These are phyloP conservation scores for Hyphantria cunea DNA, from an alignment of 1,140 invertebrate genomes.

Conservation along the genomic window DNA sequence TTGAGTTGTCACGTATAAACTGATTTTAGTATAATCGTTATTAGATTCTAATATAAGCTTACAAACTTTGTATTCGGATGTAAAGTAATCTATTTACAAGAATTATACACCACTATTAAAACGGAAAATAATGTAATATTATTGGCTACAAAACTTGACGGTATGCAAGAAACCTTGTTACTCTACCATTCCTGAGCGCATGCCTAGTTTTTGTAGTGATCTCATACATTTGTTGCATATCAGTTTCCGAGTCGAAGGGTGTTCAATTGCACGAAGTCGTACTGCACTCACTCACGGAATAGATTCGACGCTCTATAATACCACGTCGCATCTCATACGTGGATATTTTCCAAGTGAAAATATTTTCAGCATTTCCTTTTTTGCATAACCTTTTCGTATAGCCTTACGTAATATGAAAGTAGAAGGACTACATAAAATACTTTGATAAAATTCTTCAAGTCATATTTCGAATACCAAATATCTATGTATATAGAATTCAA, in stretches of 20 bases:
- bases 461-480: too few species aligned
- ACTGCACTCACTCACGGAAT: slow-evolving; percentile 38
- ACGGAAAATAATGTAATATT: background rate
- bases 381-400: background rate
- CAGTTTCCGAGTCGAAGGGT: slow-evolving; percentile 68
- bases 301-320: slow-evolving; percentile 28
- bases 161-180: too few species aligned
- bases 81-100: background rate
- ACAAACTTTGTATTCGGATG: background rate
- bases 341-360: background rate
- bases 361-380: background rate
- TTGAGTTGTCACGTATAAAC: too few species aligned
- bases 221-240: slow-evolving; percentile 57
- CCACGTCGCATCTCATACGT: slow-evolving; percentile 16
- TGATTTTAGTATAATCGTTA: too few species aligned
- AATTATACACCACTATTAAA: background rate
- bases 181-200: too few species aligned
- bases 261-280: slow-evolving; percentile 66
- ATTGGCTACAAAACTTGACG: too few species aligned
- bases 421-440: too few species aligned
- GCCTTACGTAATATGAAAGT: background rate
- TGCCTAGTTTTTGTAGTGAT: slow-evolving; percentile 8
- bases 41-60: background rate
- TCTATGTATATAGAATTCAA: too few species aligned
- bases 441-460: too few species aligned